These are phyloP conservation scores for Pseudochaenichthys georgianus DNA, from an alignment of 2,797 vertebrate species.

Conservation along the genomic window DNA sequence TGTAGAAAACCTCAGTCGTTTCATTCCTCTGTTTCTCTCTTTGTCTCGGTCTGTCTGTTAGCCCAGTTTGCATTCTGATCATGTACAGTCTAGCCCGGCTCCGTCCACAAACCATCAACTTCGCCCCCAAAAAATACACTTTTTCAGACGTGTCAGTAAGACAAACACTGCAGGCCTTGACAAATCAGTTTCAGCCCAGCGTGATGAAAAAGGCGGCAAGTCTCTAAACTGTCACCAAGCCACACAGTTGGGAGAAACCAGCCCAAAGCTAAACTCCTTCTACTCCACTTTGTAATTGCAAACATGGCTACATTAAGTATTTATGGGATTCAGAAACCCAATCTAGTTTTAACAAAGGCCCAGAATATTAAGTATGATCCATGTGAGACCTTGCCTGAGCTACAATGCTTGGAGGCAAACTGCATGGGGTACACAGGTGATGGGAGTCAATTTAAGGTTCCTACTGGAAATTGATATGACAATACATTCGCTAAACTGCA, in stretches of 20 bases:
- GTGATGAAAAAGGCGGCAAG: slow-evolving; percentile 69
- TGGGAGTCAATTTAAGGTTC: background rate
- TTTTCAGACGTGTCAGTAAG: slow-evolving; percentile 47
- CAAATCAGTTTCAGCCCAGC: slow-evolving; percentile 69
- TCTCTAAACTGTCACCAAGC: slow-evolving; percentile 48
- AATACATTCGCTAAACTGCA: background rate
- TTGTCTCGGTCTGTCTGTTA: slow-evolving; percentile 7
- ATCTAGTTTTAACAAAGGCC: slow-evolving; percentile 25
- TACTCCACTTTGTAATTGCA: slow-evolving; percentile 43
- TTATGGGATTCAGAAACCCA: slow-evolving; percentile 41
- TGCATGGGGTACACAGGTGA: background rate
- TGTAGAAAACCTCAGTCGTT: background rate
- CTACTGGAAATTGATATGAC: background rate
- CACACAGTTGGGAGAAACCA: slow-evolving; percentile 18
- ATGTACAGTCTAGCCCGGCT: slow-evolving; percentile 50
- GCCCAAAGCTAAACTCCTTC: slow-evolving; percentile 24
- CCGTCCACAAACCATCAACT: slow-evolving; percentile 26
- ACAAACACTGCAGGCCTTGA: slow-evolving; percentile 62
- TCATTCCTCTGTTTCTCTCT: slow-evolving; percentile 4
- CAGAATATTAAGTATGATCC: slow-evolving; percentile 48
- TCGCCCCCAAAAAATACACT: slow-evolving; percentile 3
- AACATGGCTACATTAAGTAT: slow-evolving; percentile 59
- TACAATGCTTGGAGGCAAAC: background rate
- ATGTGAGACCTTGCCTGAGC: slow-evolving; percentile 3
- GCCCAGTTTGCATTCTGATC: slow-evolving; percentile 59